phyloP scores from a whole-genome alignment of 2,888 invertebrate genomes.

The Cephus rjabovi region DNA sequence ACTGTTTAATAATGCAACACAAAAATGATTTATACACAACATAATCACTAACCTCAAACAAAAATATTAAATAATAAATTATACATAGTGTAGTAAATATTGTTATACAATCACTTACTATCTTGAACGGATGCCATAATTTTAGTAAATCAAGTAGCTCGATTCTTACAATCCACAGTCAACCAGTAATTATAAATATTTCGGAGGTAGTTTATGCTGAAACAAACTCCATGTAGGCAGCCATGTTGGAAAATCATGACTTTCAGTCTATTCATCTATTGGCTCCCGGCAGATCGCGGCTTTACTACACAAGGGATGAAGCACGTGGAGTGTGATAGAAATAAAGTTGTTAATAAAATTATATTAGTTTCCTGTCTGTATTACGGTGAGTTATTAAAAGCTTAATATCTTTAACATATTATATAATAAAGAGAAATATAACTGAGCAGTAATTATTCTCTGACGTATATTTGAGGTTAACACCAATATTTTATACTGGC shows the following conservation, averaged over 20 bases:
- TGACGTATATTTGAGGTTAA: background rate
- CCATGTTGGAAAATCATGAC: slow-evolving; percentile 20
- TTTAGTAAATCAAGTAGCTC: background rate
- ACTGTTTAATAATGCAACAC: slow-evolving; percentile 3
- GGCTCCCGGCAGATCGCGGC: background rate
- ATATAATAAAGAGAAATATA: background rate
- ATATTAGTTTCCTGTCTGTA: background rate
- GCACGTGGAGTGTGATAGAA: background rate
- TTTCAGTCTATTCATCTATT: slow-evolving; percentile 36
- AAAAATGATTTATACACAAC: slow-evolving; percentile 13
- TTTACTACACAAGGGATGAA: background rate
- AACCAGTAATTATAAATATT: background rate
- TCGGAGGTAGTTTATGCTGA: background rate
- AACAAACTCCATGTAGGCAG: slow-evolving; percentile 1
- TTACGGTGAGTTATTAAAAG: background rate
- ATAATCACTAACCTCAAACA: background rate
- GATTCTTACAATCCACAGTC: background rate
- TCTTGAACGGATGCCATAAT: slow-evolving; percentile 26
- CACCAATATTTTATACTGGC: slow-evolving; percentile 6
- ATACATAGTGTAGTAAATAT: background rate
- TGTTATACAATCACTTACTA: slow-evolving; percentile 19
- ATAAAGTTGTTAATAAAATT: background rate
- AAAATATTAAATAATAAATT: background rate
- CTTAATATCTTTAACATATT: background rate
- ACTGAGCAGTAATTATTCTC: background rate